Percentiles rank a stretch among this genome's conserved stretches.
Conservation (phyloP, 2,888 invertebrate species). For the Hartigia nigra region DNA sequence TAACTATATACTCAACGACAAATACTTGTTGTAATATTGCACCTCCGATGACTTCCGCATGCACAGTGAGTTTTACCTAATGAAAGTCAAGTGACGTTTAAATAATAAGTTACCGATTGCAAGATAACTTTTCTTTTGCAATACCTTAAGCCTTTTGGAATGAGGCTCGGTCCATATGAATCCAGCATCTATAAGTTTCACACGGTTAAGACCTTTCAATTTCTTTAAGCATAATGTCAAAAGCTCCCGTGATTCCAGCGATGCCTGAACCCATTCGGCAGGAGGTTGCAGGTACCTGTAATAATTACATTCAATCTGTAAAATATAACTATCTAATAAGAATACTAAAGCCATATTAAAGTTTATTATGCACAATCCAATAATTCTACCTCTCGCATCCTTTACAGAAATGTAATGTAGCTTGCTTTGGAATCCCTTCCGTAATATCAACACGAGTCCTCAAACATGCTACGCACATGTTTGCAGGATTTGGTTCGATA, state of each 20-base stretch:
- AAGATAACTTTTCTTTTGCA: background rate
- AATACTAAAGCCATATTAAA: background rate
- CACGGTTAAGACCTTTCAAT: slow-evolving; percentile 87
- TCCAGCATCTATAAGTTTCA: slow-evolving; percentile 93
- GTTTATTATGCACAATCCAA: background rate
- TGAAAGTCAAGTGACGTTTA: background rate
- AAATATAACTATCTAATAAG: background rate
- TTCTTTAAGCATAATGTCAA: slow-evolving; percentile 91
- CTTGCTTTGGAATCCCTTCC: slow-evolving; percentile 95
- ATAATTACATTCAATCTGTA: background rate
- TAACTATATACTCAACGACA: slow-evolving; percentile 91
- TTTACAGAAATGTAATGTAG: slow-evolving; percentile 88
- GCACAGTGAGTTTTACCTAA: slow-evolving; percentile 89
- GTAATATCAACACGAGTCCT: slow-evolving; percentile 94
- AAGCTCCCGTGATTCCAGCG: slow-evolving; percentile 91
- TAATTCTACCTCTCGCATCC: slow-evolving; percentile 85
- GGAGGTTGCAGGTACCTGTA: slow-evolving; percentile 90
- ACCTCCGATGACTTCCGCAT: slow-evolving; percentile 93
- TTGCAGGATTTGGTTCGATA: slow-evolving; percentile 95
- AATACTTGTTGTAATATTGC: slow-evolving; percentile 95
- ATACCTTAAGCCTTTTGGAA: slow-evolving; percentile 94
- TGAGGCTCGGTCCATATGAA: slow-evolving; percentile 99
- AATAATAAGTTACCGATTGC: background rate
- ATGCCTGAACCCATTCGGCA: slow-evolving; percentile 84
- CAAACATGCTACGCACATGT: slow-evolving; percentile 97